Evolutionary conservation across 2,888 invertebrate species (phyloP).

Genomic region (Apotomis capreana): DNA sequence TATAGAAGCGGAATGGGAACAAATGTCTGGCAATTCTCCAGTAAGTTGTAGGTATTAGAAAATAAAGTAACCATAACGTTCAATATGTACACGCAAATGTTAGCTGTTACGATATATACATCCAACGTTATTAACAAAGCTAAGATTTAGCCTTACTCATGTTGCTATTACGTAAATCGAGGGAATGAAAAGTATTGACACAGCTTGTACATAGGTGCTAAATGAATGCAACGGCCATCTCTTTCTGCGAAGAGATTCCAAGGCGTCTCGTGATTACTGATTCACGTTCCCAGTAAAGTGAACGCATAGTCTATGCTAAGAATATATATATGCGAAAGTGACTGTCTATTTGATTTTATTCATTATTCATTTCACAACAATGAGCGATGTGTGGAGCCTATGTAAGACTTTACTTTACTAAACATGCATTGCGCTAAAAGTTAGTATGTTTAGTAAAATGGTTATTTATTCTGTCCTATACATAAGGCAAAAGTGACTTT

Average conservation of each 20-base stretch:
- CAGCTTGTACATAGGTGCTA: constrained; percentile 43
- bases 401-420: neutral
- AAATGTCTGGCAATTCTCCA: too few relatives aligned
- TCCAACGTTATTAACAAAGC: neutral
- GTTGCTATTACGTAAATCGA: constrained; percentile 41
- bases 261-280: constrained; percentile 48
- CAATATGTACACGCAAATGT: neutral
- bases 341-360: constrained; percentile 25
- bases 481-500: too few relatives aligned
- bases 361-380: constrained; percentile 18
- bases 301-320: constrained; percentile 25
- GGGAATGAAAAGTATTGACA: constrained; percentile 44
- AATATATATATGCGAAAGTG: constrained; percentile 19
- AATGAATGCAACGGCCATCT: constrained; percentile 43
- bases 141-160: constrained; percentile 14
- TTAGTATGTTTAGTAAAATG: too few relatives aligned
- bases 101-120: neutral
- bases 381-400: neutral
- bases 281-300: constrained; percentile 54
- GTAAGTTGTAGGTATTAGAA: too few relatives aligned
- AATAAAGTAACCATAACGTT: too few relatives aligned
- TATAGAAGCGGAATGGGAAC: too few relatives aligned
- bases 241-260: constrained; percentile 48
- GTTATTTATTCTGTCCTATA: too few relatives aligned
- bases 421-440: neutral